phyloP scores from a whole-genome alignment of 2,113 vertebrate species.

The Rhea americana region DNA sequence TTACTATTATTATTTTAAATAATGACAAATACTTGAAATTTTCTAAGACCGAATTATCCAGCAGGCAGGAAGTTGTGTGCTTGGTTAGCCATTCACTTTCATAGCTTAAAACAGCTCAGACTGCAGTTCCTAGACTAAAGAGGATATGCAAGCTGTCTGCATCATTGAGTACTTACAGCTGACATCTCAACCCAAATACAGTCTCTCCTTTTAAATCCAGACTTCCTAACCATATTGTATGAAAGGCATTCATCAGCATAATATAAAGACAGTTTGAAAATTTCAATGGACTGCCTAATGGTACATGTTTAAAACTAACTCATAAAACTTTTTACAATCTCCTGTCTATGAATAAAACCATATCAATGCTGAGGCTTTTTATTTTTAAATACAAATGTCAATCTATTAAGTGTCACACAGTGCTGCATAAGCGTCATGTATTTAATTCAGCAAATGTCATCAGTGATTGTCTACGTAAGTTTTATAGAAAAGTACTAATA shows the following conservation, averaged over 20 bases:
- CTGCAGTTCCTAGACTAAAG: not conserved
- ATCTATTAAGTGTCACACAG: not conserved
- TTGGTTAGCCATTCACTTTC: not conserved
- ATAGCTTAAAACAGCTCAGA: not conserved
- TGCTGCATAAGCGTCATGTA: not conserved
- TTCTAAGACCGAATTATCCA: conserved; percentile 1
- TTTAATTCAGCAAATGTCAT: not conserved
- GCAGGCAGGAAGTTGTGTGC: conserved; percentile 9
- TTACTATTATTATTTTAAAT: conserved; percentile 10
- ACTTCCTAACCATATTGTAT: conserved; percentile 21
- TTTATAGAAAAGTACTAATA: not conserved
- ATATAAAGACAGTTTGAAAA: not conserved
- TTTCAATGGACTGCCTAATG: not conserved
- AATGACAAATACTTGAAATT: conserved; percentile 24
- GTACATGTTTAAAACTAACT: not conserved
- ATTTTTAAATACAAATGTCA: not conserved
- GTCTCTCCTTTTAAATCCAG: conserved; percentile 16
- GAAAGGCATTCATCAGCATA: conserved; percentile 7
- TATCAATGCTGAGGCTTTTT: not conserved
- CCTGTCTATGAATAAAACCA: not conserved
- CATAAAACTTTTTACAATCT: not conserved
- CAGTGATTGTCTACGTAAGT: not conserved
- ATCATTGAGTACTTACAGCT: conserved; percentile 24
- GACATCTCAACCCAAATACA: conserved; percentile 33
- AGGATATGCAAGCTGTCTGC: not conserved